phyloP scores from a whole-genome alignment of 2,113 vertebrate genomes.

The Serinus canaria region DNA sequence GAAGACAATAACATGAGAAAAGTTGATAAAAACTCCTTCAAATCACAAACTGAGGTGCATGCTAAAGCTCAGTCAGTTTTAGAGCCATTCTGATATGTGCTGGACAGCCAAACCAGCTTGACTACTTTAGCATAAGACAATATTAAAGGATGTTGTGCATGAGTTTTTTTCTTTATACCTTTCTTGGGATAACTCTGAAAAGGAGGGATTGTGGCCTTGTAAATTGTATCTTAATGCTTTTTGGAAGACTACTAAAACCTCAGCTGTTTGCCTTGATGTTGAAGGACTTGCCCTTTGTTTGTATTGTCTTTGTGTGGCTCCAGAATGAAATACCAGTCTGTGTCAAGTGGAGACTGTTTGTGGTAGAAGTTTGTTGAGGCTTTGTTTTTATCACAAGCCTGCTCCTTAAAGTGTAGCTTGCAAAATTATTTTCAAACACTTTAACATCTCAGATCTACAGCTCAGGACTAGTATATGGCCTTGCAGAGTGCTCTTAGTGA shows the following conservation, averaged over 20 bases:
- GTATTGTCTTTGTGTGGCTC: slow-evolving; percentile 15
- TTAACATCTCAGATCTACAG: not conserved
- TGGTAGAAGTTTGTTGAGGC: slow-evolving; percentile 32
- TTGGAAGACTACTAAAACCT: not conserved
- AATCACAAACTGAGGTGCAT: not conserved
- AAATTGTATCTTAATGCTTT: not conserved
- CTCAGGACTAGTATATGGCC: not conserved
- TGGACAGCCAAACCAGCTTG: not conserved
- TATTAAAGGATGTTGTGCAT: not conserved
- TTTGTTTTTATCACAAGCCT: slow-evolving; percentile 10
- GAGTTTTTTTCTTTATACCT: not conserved
- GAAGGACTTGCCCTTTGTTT: slow-evolving; percentile 40
- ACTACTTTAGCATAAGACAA: not conserved
- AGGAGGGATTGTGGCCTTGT: not conserved
- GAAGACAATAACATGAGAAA: not conserved
- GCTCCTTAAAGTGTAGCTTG: not conserved
- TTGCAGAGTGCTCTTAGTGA: not conserved
- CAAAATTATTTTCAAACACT: not conserved
- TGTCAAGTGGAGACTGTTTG: not conserved
- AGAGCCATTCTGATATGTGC: not conserved
- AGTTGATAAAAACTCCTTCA: not conserved
- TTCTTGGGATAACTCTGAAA: not conserved
- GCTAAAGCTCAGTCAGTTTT: not conserved
- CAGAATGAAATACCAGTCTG: not conserved
- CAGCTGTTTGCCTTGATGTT: not conserved